These are phyloP conservation scores for Aplodontia rufa DNA, from an alignment of 2,113 vertebrate genomes.

Conservation along the genomic window DNA sequence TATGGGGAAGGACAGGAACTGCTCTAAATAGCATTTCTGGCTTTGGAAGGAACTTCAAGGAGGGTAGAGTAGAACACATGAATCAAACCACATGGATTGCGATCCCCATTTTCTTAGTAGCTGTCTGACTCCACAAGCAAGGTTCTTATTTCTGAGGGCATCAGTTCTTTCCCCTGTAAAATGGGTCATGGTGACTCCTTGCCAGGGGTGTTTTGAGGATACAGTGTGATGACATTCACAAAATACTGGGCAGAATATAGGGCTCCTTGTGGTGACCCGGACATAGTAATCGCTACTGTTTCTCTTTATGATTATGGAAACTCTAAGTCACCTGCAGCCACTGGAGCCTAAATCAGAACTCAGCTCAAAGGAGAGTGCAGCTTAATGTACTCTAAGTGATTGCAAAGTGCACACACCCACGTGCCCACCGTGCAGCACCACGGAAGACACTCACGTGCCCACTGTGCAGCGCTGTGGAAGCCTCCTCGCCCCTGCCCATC, in stretches of 20 bases:
- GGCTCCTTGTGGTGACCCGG: background rate
- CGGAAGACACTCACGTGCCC: background rate
- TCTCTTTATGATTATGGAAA: background rate
- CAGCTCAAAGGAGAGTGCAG: background rate
- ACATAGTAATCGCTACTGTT: background rate
- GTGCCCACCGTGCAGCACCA: background rate
- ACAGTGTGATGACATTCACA: rapidly evolving
- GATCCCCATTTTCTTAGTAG: background rate
- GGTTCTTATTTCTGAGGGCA: background rate
- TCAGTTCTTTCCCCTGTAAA: background rate
- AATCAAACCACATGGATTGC: background rate
- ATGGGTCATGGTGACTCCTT: background rate
- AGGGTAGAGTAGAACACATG: background rate
- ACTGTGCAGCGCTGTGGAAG: background rate
- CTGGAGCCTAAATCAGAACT: background rate
- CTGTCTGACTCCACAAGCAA: background rate
- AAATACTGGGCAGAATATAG: background rate
- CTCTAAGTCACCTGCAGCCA: no score
- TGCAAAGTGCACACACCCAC: no score
- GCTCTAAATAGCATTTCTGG: background rate
- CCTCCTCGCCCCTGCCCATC: background rate
- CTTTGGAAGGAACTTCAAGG: background rate
- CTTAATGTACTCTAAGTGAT: background rate
- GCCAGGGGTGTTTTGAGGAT: background rate
- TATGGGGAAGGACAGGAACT: background rate